phyloP scores from a whole-genome alignment of 2,888 invertebrate species.

The Cistogaster globosa region DNA sequence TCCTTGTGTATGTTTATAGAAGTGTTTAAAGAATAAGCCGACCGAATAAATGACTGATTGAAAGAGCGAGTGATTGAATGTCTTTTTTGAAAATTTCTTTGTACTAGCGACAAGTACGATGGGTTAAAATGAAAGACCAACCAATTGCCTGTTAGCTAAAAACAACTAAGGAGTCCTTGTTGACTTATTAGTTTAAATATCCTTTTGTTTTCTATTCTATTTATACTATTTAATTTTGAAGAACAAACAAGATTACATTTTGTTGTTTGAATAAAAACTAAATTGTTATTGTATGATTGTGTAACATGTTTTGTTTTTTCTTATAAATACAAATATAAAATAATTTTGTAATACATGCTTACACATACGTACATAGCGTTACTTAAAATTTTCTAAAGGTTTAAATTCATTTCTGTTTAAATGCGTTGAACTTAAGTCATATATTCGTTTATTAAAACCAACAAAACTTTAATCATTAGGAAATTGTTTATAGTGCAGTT shows the following conservation, averaged over 20 bases:
- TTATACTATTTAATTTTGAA: background rate
- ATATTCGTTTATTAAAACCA: background rate
- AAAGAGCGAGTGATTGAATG: conserved; percentile 32
- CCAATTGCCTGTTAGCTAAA: conserved; percentile 47
- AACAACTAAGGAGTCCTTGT: conserved; percentile 53
- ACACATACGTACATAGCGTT: background rate
- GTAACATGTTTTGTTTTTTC: background rate
- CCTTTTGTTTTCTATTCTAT: conserved; percentile 14
- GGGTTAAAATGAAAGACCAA: conserved; percentile 30
- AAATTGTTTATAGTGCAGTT: conserved; percentile 8
- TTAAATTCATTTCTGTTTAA: background rate
- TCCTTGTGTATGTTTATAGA: background rate
- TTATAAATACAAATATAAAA: background rate
- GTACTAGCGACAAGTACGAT: conserved; percentile 54
- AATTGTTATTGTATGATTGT: conserved; percentile 53
- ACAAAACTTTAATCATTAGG: conserved; percentile 7
- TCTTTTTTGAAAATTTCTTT: conserved; percentile 53
- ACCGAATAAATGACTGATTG: background rate
- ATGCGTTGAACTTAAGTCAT: background rate
- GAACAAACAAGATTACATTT: conserved; percentile 50
- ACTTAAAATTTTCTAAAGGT: background rate
- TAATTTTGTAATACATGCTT: too few relatives aligned
- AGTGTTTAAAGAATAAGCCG: conserved; percentile 11
- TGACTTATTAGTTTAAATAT: conserved; percentile 61
- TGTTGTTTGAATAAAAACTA: conserved; percentile 39